A percentile compares a stretch with the other conserved stretches of the same genome.
phyloP scores from a whole-genome alignment of 2,888 invertebrate genomes.

The Platycnemis pennipes region DNA sequence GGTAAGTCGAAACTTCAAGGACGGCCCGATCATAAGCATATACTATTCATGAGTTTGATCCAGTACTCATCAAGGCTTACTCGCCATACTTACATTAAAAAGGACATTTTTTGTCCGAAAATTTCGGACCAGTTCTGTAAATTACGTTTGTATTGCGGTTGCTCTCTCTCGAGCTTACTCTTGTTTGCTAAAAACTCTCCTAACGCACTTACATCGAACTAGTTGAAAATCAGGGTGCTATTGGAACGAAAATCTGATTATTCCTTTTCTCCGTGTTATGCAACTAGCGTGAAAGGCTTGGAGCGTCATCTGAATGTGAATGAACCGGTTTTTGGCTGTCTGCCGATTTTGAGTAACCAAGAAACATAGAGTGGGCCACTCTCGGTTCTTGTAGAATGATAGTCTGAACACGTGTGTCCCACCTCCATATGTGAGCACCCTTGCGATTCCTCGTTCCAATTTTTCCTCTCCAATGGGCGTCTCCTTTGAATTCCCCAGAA shows the following conservation, averaged over 20 bases:
- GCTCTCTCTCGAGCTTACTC: no score
- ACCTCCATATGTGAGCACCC: not conserved
- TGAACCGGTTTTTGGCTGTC: not conserved
- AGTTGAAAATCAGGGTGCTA: not conserved
- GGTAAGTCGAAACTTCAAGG: not conserved
- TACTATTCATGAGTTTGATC: no score
- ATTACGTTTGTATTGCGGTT: no score
- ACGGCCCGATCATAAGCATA: no score
- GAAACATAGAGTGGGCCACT: not conserved
- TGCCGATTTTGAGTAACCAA: not conserved
- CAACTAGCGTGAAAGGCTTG: not conserved
- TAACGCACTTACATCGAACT: not conserved
- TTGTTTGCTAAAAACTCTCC: no score
- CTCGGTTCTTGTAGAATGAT: not conserved
- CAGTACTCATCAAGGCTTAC: no score
- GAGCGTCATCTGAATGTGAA: not conserved
- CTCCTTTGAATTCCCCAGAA: no score
- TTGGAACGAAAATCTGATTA: not conserved
- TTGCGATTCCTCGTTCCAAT: not conserved
- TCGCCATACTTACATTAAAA: no score
- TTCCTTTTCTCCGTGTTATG: not conserved
- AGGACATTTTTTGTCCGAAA: no score
- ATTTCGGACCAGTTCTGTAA: no score
- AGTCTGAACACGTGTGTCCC: not conserved
- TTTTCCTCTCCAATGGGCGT: not conserved